Percentiles rank a stretch among this genome's conserved stretches.
Conservation (phyloP, 2,888 invertebrate genomes). For the Pristionchus arcanus region DNA sequence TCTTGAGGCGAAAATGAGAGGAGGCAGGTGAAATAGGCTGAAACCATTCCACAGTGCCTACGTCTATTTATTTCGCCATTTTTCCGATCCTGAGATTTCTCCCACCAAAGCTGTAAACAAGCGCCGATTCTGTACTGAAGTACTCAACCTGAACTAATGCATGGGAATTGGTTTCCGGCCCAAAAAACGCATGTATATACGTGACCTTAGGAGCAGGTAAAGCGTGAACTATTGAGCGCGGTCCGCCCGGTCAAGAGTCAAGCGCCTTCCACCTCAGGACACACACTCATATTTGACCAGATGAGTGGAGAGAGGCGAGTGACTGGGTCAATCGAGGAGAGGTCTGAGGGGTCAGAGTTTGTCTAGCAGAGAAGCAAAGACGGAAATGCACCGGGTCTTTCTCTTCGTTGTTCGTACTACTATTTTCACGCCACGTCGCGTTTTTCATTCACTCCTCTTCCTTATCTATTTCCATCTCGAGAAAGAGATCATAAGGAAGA, state of each 20-base stretch:
- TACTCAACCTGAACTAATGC: background rate
- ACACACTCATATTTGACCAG: conserved; percentile 45
- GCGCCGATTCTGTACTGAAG: background rate
- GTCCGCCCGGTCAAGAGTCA: conserved; percentile 3
- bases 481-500: background rate
- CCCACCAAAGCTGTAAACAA: background rate
- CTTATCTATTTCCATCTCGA: background rate
- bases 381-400: background rate
- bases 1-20: no score
- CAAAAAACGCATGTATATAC: background rate
- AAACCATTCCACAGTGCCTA: no score
- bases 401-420: background rate
- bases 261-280: conserved; percentile 47
- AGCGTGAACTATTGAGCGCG: background rate
- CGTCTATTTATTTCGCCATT: background rate
- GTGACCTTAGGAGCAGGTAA: background rate
- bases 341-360: background rate
- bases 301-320: background rate
- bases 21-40: no score
- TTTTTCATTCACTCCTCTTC: background rate
- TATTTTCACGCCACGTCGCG: background rate
- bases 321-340: background rate
- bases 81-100: background rate
- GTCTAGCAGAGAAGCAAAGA: conserved; percentile 31
- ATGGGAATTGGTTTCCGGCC: background rate